These are phyloP conservation scores for Menidia menidia DNA, from an alignment of 2,797 vertebrate genomes.

Conservation along the genomic window DNA sequence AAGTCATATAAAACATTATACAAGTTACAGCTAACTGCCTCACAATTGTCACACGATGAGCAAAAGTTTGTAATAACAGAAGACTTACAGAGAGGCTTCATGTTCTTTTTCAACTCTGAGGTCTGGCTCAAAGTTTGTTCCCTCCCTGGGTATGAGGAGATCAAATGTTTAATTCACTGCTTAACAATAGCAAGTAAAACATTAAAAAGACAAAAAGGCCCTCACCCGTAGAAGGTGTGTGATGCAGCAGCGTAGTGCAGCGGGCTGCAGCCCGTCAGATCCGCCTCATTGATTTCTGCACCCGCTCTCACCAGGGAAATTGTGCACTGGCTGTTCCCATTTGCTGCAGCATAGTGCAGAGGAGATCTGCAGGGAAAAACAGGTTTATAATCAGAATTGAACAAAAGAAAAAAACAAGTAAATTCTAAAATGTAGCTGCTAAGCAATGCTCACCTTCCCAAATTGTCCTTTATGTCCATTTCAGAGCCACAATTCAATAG, in stretches of 20 bases:
- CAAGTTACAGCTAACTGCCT: not conserved
- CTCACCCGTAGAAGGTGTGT: constrained; percentile 91
- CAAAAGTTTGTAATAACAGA: not conserved
- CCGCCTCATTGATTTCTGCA: constrained; percentile 88
- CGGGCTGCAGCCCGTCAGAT: constrained; percentile 91
- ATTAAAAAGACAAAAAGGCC: not conserved
- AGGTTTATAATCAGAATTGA: constrained; percentile 15
- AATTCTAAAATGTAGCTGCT: not conserved
- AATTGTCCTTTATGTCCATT: constrained; percentile 89
- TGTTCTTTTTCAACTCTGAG: constrained; percentile 86
- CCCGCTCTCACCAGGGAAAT: constrained; percentile 90
- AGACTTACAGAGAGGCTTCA: constrained; percentile 93
- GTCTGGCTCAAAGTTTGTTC: constrained; percentile 79
- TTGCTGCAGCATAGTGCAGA: constrained; percentile 93
- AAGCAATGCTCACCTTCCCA: constrained; percentile 85
- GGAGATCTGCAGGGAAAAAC: constrained; percentile 82
- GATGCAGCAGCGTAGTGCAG: constrained; percentile 95
- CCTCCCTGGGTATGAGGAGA: constrained; percentile 75
- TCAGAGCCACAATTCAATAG: constrained; percentile 91
- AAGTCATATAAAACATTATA: too few relatives aligned
- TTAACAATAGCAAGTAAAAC: not conserved
- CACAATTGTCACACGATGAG: too few relatives aligned
- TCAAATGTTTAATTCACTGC: not conserved
- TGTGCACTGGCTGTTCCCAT: constrained; percentile 92
- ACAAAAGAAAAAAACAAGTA: not conserved